Base-by-base conservation (phyloP, 2,797 vertebrate species). In the Simalia tracyae region DNA sequence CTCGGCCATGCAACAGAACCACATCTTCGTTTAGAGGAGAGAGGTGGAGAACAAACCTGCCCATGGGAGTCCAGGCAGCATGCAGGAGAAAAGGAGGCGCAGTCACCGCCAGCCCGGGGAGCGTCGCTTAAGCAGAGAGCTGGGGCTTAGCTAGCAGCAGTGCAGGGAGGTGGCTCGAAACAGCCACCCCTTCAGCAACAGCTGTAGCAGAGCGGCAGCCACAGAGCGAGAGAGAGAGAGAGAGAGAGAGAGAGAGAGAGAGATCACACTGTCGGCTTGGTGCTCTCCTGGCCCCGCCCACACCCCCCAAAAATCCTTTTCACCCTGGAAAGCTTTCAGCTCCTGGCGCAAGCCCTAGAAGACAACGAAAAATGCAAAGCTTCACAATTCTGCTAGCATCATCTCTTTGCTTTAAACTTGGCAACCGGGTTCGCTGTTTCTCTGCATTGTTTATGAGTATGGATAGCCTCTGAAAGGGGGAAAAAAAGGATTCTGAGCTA, bases 311-410 rank as follows among this genome's bases (percentile, higher is more conserved):
- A 86, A 72, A 46, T 9, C 98, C 97, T 96, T 97, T 97, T 97
- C 96, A 96, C 97, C 95, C 98, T 99, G 99, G 99, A 98, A 95
- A 46, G 95, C 93, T 96, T 98, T 98, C 99, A 99, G 97, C 97
- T 97, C 97, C 98, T 97, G 97, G 97, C 97, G 97, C 97, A 97
- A 96, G 97, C 97, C 98, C 98, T 98, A 98, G 98, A 97, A 98
- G 98, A 98, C 98, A 97, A 97, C 97, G 96, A 86, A 93, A 63
- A 42, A 63, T 94, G 94, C 96, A 96, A 96, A 97, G 97, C 96
- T 96, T 89, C 95, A 84, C 94, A 96, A 97, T 96, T 97, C 96
- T 97, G 97, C 98, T 97, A 97, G 97, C 97, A 98, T 94, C 95
- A 96, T 95, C 97, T 96, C 92, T 97, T 98, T 93, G 96, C 94